Conservation (phyloP, 2,113 vertebrate genomes). For the Hippocampus zosterae region DNA sequence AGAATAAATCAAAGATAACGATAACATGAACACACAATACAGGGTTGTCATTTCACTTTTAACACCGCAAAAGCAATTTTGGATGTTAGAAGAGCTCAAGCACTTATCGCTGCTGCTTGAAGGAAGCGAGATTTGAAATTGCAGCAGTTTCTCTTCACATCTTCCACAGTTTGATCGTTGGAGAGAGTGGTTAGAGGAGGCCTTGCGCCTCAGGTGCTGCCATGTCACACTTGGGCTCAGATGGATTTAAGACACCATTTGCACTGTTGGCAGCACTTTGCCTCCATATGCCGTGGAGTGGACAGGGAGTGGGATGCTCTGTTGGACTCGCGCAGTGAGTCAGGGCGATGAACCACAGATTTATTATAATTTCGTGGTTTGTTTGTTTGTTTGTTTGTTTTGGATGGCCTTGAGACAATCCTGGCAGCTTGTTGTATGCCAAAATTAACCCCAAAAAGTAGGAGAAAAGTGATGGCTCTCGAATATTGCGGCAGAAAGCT, state of each 20-base stretch:
- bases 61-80: constrained; percentile 37
- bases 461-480: neutral
- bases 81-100: constrained; percentile 44
- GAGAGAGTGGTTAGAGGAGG: constrained; percentile 41
- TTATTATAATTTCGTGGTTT: neutral
- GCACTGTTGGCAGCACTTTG: constrained; percentile 59
- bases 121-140: constrained; percentile 35
- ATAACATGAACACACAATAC: constrained; percentile 26
- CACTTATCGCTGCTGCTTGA: constrained; percentile 37
- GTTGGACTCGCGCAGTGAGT: constrained; percentile 48
- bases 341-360: constrained; percentile 37
- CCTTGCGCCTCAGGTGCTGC: constrained; percentile 48
- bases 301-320: constrained; percentile 52
- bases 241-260: constrained; percentile 60
- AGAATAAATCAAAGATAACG: constrained; percentile 57
- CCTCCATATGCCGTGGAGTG: constrained; percentile 65
- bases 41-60: constrained; percentile 35
- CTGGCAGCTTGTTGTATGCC: constrained; percentile 14
- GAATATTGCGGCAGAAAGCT: neutral
- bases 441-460: constrained; percentile 7
- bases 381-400: constrained; percentile 34
- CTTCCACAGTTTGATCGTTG: constrained; percentile 47
- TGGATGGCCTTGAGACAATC: constrained; percentile 5
- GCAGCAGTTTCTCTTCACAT: constrained; percentile 49
- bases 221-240: constrained; percentile 53